Conservation (phyloP, 2,888 invertebrate species). For the Stenoptilia bipunctidactyla region DNA sequence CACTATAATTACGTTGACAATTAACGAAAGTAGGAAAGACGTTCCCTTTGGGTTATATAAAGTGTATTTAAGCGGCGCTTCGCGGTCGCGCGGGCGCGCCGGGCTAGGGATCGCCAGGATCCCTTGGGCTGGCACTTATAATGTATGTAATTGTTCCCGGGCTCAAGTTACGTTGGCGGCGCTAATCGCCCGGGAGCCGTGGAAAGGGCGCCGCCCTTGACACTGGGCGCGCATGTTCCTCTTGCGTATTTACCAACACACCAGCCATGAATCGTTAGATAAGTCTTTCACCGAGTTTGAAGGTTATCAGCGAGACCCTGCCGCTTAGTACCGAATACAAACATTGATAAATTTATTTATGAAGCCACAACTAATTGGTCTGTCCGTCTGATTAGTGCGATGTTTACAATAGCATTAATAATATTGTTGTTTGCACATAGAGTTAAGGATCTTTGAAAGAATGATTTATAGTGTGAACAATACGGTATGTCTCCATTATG, state of each 20-base stretch:
- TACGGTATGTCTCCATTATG: too few relatives aligned
- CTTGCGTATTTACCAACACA: conserved; percentile 38
- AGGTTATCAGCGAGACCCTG: too few relatives aligned
- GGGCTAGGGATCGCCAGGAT: conserved; percentile 18
- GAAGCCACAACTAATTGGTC: conserved; percentile 1
- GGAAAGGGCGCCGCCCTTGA: conserved; percentile 43
- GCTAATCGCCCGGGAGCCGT: conserved; percentile 21
- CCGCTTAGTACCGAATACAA: too few relatives aligned
- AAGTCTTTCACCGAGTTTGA: too few relatives aligned
- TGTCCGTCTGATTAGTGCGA: too few relatives aligned
- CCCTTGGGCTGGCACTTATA: conserved; percentile 17
- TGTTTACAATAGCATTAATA: too few relatives aligned
- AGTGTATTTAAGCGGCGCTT: conserved; percentile 24
- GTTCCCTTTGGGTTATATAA: conserved; percentile 24
- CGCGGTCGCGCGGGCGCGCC: conserved; percentile 22
- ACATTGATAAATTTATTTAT: conserved; percentile 3
- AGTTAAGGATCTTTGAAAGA: too few relatives aligned
- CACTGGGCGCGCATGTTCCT: conserved; percentile 32
- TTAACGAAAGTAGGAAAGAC: conserved; percentile 21
- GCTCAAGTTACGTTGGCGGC: conserved; percentile 14
- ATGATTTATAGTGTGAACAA: too few relatives aligned
- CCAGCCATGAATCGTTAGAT: conserved; percentile 7
- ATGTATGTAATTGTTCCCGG: conserved; percentile 20
- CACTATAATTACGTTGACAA: neutral
- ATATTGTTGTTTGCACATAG: too few relatives aligned